These are phyloP conservation scores for Ethmia dodecea DNA, from an alignment of 2,888 invertebrate species.

Conservation along the genomic window DNA sequence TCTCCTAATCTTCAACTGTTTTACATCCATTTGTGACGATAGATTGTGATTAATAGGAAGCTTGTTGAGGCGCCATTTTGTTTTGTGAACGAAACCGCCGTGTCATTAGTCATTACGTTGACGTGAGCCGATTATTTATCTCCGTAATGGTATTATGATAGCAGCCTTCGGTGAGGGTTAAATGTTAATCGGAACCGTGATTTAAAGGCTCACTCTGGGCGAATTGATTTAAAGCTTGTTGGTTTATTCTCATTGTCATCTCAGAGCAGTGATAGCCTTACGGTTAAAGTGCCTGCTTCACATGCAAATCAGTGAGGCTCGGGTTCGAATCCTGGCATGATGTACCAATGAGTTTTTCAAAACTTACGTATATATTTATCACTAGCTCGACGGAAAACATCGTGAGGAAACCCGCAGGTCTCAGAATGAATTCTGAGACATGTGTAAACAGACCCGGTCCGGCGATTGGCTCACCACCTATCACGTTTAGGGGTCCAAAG, in stretches of 20 bases:
- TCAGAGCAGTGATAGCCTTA: too few species aligned
- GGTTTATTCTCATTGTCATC: too few species aligned
- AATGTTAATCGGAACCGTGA: not conserved
- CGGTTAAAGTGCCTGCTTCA: too few species aligned
- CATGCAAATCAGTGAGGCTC: not conserved
- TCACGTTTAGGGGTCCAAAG: too few species aligned
- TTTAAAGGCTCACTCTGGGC: not conserved
- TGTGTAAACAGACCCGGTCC: too few species aligned
- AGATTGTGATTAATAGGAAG: constrained; percentile 7
- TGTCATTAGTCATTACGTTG: constrained; percentile 3
- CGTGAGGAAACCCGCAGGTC: not conserved
- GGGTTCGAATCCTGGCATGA: not conserved
- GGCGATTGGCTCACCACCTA: too few species aligned
- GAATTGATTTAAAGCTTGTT: too few species aligned
- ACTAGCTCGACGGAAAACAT: not conserved
- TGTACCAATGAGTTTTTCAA: not conserved
- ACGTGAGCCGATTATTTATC: not conserved
- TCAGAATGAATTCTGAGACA: too few species aligned
- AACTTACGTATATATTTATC: not conserved
- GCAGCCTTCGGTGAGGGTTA: not conserved
- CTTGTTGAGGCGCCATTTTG: constrained; percentile 1
- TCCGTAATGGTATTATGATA: constrained; percentile 6
- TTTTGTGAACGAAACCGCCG: not conserved
- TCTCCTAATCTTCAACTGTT: constrained; percentile 5
- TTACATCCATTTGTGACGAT: constrained; percentile 3